Percentiles rank a stretch among this genome's conserved stretches.
Conservation (phyloP, 2,888 invertebrate genomes). For the Phalera bucephala region DNA sequence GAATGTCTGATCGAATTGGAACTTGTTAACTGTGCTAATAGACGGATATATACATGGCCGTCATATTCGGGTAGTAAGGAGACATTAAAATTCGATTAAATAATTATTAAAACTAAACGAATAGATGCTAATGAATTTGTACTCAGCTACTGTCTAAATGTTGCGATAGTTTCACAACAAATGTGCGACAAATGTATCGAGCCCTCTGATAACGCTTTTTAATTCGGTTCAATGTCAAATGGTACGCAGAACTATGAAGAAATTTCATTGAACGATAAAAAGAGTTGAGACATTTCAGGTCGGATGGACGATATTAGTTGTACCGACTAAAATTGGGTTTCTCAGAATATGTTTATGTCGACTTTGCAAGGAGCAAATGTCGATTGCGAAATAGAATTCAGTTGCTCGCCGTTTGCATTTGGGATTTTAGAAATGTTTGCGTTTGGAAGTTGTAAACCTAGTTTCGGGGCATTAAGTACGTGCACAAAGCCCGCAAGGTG, state of each 20-base stretch:
- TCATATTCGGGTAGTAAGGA: constrained; percentile 46
- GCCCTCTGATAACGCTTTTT: constrained; percentile 69
- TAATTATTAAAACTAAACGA: constrained; percentile 55
- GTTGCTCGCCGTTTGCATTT: constrained; percentile 54
- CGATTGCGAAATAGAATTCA: constrained; percentile 63
- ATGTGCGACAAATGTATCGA: constrained; percentile 50
- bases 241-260: constrained; percentile 61
- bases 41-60: constrained; percentile 41
- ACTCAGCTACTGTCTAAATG: constrained; percentile 46
- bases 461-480: constrained; percentile 48
- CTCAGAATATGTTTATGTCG: constrained; percentile 64
- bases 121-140: constrained; percentile 57
- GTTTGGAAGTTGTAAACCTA: constrained; percentile 74
- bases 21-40: constrained; percentile 63
- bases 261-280: constrained; percentile 58
- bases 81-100: constrained; percentile 72
- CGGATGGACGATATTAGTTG: constrained; percentile 31
- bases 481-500: constrained; percentile 30
- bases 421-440: constrained; percentile 73
- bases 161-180: constrained; percentile 58
- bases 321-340: constrained; percentile 55
- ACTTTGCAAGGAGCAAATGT: constrained; percentile 61
- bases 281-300: constrained; percentile 39
- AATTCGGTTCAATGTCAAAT: constrained; percentile 77
- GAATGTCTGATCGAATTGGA: constrained; percentile 46